Conservation (phyloP, 2,797 vertebrate species). For the Menidia menidia region DNA sequence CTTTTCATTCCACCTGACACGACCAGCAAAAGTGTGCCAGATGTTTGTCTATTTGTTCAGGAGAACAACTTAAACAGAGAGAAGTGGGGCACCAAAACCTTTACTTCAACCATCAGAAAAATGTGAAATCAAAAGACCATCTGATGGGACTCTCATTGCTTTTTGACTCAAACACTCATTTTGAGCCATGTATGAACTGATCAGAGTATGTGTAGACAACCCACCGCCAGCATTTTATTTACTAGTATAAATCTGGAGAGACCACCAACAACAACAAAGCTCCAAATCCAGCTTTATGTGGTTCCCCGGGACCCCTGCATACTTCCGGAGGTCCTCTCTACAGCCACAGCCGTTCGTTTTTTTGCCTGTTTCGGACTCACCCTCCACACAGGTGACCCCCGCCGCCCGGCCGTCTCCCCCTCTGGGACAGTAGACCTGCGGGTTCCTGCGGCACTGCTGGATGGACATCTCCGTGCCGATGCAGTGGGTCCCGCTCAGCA, state of each 20-base stretch:
- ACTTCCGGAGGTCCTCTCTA: conserved; percentile 1
- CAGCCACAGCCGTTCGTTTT: neutral
- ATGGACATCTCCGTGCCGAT: conserved; percentile 89
- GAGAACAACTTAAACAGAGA: no score
- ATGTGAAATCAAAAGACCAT: no score
- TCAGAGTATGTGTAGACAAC: no score
- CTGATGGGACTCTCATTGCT: no score
- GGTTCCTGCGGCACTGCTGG: conserved; percentile 90
- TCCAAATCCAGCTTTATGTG: neutral
- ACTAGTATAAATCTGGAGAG: no score
- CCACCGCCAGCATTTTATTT: no score
- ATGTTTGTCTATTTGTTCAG: neutral
- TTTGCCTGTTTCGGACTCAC: conserved; percentile 81
- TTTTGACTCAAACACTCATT: no score
- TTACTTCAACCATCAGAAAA: no score
- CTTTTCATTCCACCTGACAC: neutral
- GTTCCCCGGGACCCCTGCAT: neutral
- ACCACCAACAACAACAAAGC: neutral
- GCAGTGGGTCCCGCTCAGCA: conserved; percentile 91
- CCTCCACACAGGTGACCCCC: conserved; percentile 89
- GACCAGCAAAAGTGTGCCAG: no score
- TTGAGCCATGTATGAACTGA: no score
- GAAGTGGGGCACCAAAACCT: no score
- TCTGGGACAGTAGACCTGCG: conserved; percentile 88
- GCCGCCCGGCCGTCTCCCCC: conserved; percentile 86